A percentile compares a stretch with the other conserved stretches of the same genome.
Evolutionary conservation across 2,113 vertebrate species (phyloP).

Genomic region (Aviceda subcristata): DNA sequence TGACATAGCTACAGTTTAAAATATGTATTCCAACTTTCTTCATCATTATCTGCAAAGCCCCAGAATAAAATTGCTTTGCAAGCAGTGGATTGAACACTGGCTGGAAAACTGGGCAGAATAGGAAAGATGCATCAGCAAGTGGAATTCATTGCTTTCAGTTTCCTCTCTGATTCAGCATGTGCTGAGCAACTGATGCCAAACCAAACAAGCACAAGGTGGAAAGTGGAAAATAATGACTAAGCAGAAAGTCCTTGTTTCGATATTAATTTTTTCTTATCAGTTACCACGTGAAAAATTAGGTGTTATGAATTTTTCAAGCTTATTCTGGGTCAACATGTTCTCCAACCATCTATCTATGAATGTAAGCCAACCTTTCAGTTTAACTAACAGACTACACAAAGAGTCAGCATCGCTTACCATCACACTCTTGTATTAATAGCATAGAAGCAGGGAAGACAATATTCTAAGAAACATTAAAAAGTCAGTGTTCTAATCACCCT

Average conservation of each 20-base stretch:
- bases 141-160: not conserved
- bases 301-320: not conserved
- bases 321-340: not conserved
- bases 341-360: not conserved
- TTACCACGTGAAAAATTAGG: not conserved
- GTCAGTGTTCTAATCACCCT: not conserved
- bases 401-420: not conserved
- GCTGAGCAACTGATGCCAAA: not conserved
- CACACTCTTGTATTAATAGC: not conserved
- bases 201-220: not conserved
- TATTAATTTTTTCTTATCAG: not conserved
- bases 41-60: not conserved
- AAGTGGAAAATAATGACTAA: not conserved
- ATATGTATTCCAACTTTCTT: not conserved
- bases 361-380: not conserved
- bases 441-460: not conserved
- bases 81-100: not conserved
- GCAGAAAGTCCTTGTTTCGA: not conserved
- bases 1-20: not conserved
- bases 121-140: not conserved
- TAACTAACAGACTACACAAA: not conserved
- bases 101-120: not conserved
- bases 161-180: not conserved
- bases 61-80: not conserved
- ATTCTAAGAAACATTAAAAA: not conserved